Conservation (phyloP, 2,113 vertebrate species). For the Albula goreensis region DNA sequence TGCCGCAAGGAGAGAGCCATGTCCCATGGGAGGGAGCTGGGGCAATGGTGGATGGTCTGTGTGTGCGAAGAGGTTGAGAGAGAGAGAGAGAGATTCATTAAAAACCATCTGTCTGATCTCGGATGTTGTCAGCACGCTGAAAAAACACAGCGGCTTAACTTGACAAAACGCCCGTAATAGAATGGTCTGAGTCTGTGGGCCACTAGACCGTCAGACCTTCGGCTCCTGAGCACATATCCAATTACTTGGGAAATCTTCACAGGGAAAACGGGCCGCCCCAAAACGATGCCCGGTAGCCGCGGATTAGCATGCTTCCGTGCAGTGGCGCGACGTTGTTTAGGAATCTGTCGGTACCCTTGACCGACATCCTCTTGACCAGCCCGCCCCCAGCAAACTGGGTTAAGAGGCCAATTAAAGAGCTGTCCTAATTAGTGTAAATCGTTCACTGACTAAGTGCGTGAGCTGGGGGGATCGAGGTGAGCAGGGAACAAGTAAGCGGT, state of each 20-base stretch:
- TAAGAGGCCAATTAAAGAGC: constrained; percentile 11
- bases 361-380: not conserved
- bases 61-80: not conserved
- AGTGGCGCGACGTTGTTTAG: not conserved
- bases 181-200: constrained; percentile 30
- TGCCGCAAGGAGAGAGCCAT: constrained; percentile 32
- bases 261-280: constrained; percentile 36
- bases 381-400: constrained; percentile 24
- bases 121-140: constrained; percentile 33
- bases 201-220: constrained; percentile 42
- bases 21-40: not conserved
- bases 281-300: constrained; percentile 38
- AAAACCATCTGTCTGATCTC: constrained; percentile 43
- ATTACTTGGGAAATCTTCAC: constrained; percentile 61
- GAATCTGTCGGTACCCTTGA: not conserved
- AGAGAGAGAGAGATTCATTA: constrained; percentile 47
- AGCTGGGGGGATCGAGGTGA: not conserved
- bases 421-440: constrained; percentile 10
- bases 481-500: constrained; percentile 13
- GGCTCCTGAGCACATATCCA: constrained; percentile 54
- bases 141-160: constrained; percentile 44
- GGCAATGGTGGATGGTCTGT: not conserved
- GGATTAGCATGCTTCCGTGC: constrained; percentile 30
- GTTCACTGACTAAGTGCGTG: constrained; percentile 35
- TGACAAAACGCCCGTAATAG: constrained; percentile 49